phyloP scores from a whole-genome alignment of 2,797 vertebrate species.

The Myotis pilosus region DNA sequence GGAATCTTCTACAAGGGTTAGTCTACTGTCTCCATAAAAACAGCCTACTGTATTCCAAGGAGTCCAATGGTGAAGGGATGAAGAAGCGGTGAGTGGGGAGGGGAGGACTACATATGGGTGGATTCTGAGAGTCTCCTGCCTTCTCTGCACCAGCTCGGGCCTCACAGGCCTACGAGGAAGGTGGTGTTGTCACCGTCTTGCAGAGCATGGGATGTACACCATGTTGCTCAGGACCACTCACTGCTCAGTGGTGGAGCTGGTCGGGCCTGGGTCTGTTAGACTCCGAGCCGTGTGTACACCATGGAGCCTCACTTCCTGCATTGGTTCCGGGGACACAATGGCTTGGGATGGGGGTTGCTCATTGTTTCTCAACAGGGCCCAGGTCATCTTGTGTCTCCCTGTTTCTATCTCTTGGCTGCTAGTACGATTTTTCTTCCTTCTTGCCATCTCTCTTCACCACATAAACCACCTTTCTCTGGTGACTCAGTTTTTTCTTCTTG shows the following conservation, averaged over 20 bases:
- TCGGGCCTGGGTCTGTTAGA: background rate
- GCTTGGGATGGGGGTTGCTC: background rate
- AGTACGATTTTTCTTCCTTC: background rate
- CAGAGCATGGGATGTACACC: background rate
- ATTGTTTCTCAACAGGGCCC: background rate
- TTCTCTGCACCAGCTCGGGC: background rate
- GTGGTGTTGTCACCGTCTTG: background rate
- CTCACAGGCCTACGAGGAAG: background rate
- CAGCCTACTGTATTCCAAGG: slow-evolving; percentile 12
- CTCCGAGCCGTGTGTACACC: background rate
- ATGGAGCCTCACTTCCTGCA: background rate
- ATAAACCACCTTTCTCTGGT: background rate
- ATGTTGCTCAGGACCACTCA: background rate
- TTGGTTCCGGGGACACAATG: background rate
- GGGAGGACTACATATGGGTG: background rate
- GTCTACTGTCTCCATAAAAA: slow-evolving; percentile 33
- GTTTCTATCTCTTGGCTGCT: background rate
- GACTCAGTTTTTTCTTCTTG: background rate
- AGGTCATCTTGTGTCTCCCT: background rate
- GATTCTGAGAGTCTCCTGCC: background rate
- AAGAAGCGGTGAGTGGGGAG: background rate
- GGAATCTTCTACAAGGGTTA: slow-evolving; percentile 24
- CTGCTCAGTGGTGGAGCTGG: background rate
- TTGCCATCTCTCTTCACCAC: background rate
- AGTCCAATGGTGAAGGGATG: background rate